A percentile compares a stretch with the other conserved stretches of the same genome.
Evolutionary conservation across 2,888 invertebrate species (phyloP).

Genomic region (Zootermopsis nevadensis): DNA sequence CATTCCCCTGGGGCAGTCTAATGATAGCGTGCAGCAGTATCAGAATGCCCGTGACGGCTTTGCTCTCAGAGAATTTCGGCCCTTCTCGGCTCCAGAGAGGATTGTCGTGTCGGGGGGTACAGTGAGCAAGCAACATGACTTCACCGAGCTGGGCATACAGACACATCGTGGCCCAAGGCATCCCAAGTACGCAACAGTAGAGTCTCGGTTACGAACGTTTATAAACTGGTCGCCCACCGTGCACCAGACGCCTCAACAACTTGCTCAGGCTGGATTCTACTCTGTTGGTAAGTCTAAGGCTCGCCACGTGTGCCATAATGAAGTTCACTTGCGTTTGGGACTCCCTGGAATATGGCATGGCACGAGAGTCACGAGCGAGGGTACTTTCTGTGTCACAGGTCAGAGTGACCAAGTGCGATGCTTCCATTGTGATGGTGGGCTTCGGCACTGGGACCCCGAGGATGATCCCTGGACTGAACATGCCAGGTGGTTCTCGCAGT

Average conservation of each 20-base stretch:
- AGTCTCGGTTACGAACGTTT: slow-evolving; percentile 77
- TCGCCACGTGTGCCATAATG: no score
- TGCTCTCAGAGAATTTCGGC: background rate
- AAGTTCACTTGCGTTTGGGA: no score
- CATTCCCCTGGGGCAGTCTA: slow-evolving; percentile 54
- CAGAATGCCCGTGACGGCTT: background rate
- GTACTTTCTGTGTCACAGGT: slow-evolving; percentile 54
- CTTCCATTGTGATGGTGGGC: slow-evolving; percentile 94
- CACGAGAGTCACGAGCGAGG: background rate
- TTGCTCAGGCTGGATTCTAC: slow-evolving; percentile 91
- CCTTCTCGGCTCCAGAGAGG: background rate
- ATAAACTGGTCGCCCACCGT: slow-evolving; percentile 79
- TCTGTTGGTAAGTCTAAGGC: slow-evolving; percentile 71
- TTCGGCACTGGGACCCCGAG: slow-evolving; percentile 88
- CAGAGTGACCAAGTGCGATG: slow-evolving; percentile 77
- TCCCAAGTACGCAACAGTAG: slow-evolving; percentile 75
- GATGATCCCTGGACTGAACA: slow-evolving; percentile 96
- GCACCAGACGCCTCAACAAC: slow-evolving; percentile 78
- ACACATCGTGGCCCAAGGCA: slow-evolving; percentile 72
- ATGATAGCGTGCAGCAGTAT: background rate
- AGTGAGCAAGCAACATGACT: background rate
- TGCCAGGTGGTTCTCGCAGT: slow-evolving; percentile 92
- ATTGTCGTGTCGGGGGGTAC: background rate
- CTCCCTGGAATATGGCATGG: no score
- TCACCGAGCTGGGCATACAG: slow-evolving; percentile 71